Conservation (phyloP, 2,888 invertebrate species). For the Limnephilus auricula region DNA sequence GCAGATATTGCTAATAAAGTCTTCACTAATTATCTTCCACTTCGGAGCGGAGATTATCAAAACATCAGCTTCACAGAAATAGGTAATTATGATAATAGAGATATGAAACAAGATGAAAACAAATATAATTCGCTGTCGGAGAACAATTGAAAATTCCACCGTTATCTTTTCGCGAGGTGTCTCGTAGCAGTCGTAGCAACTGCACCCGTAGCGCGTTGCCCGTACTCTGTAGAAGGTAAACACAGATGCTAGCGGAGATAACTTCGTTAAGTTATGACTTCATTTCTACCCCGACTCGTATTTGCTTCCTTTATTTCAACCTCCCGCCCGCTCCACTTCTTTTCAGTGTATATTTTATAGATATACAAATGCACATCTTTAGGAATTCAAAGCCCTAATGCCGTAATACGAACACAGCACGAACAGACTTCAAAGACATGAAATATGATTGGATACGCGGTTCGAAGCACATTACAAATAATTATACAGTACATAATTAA, state of each 20-base stretch:
- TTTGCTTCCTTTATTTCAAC: slow-evolving; percentile 12
- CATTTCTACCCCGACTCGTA: slow-evolving; percentile 4
- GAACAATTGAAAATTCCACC: not conserved
- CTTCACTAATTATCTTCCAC: not conserved
- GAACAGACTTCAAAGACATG: not conserved
- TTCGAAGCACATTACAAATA: not conserved
- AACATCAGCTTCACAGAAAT: not conserved
- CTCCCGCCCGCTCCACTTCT: not conserved
- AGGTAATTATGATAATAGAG: too few relatives aligned
- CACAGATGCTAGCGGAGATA: slow-evolving; percentile 17
- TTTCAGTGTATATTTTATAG: slow-evolving; percentile 11
- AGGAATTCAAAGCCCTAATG: not conserved
- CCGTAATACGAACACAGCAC: not conserved
- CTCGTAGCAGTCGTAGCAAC: not conserved
- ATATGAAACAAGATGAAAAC: not conserved
- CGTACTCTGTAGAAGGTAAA: not conserved
- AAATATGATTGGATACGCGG: not conserved
- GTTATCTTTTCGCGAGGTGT: not conserved
- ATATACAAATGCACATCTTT: slow-evolving; percentile 26
- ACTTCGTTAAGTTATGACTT: slow-evolving; percentile 9
- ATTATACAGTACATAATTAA: not conserved
- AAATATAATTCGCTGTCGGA: not conserved
- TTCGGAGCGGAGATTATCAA: not conserved
- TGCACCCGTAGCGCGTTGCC: not conserved
- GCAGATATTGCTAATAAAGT: too few relatives aligned